Evolutionary conservation across 2,113 vertebrate genomes (phyloP).

Genomic region (Crotalus tigris): DNA sequence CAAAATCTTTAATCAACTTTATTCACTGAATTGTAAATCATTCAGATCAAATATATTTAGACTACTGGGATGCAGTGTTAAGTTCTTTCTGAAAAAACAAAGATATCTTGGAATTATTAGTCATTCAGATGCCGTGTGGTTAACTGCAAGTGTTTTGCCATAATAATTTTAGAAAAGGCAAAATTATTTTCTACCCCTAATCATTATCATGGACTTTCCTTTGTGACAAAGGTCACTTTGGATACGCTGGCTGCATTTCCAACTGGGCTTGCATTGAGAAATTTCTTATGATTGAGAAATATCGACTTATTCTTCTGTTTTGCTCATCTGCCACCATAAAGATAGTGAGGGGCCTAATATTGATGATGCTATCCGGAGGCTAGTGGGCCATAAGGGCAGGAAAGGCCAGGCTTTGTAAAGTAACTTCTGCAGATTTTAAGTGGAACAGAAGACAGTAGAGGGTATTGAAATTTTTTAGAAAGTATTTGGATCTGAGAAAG

Average conservation of each 20-base stretch:
- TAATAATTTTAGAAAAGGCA: neutral
- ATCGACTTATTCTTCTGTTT: neutral
- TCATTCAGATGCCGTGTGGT: neutral
- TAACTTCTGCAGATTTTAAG: neutral
- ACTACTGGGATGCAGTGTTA: neutral
- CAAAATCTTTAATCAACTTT: conserved; percentile 21
- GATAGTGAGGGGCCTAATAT: neutral
- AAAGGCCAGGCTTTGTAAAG: neutral
- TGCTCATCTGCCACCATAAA: neutral
- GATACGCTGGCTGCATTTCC: neutral
- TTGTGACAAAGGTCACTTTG: neutral
- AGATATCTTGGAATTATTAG: conserved; percentile 13
- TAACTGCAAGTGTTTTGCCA: neutral
- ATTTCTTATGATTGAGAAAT: neutral
- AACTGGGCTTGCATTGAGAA: neutral
- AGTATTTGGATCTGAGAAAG: neutral
- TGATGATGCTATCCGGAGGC: neutral
- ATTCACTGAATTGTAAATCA: neutral
- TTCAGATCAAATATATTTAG: conserved; percentile 16
- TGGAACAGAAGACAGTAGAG: neutral
- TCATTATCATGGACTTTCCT: neutral
- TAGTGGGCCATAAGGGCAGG: neutral
- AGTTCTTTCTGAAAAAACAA: conserved; percentile 8
- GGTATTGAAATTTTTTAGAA: neutral
- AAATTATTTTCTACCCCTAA: neutral